Percentiles rank a stretch among this genome's conserved stretches.
phyloP scores from a whole-genome alignment of 2,888 invertebrate species.

The Microdon myrmicae region DNA sequence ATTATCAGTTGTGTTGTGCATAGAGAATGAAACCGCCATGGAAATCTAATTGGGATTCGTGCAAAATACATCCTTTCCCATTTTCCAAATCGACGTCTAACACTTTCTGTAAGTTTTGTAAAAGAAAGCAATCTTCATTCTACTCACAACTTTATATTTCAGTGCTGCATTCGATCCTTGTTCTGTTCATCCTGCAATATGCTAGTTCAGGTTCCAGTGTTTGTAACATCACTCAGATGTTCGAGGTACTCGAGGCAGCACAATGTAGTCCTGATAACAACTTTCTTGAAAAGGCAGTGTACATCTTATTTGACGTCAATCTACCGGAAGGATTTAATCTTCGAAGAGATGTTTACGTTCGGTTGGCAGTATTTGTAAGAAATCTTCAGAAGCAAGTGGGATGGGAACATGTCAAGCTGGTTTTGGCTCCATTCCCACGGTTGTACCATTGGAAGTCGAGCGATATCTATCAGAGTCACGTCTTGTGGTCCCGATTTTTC shows the following conservation, averaged over 20 bases:
- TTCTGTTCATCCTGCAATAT: slow-evolving; percentile 23
- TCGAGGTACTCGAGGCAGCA: slow-evolving; percentile 4
- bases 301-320: slow-evolving; percentile 93
- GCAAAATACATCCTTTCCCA: no score
- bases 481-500: slow-evolving; percentile 89
- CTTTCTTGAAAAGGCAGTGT: slow-evolving; percentile 63
- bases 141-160: no score
- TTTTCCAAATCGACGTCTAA: no score
- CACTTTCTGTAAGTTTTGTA: no score
- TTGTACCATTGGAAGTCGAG: slow-evolving; percentile 89
- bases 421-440: slow-evolving; percentile 92
- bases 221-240: slow-evolving; percentile 19
- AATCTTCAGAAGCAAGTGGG: slow-evolving; percentile 70
- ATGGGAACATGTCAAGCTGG: slow-evolving; percentile 70
- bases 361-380: slow-evolving; percentile 85
- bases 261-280: slow-evolving; percentile 19
- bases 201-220: slow-evolving; percentile 23
- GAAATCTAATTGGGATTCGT: no score
- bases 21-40: no score
- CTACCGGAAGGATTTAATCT: slow-evolving; percentile 97
- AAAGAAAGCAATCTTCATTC: no score
- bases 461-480: slow-evolving; percentile 70
- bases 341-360: slow-evolving; percentile 93
- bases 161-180: slow-evolving; percentile 30
- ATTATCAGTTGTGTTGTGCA: no score